Evolutionary conservation across 1,140 invertebrate genomes (phyloP).

Genomic region (Drosophila ambigua): DNA sequence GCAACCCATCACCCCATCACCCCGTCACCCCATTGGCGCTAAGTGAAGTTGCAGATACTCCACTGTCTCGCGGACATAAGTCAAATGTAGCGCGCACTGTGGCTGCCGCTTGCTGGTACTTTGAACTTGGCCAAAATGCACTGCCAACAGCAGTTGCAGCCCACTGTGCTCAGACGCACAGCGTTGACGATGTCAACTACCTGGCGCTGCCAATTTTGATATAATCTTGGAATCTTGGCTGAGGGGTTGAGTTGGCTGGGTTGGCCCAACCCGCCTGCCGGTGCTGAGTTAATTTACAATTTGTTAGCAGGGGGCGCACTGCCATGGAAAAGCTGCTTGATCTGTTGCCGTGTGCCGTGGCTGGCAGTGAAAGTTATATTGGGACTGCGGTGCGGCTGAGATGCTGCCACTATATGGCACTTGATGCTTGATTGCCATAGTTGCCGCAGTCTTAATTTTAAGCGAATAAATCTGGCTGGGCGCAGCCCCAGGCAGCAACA

Average conservation of each 20-base stretch:
- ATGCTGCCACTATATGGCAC: not conserved
- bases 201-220: constrained; percentile 36
- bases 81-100: too few species aligned
- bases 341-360: not conserved
- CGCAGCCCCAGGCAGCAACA: too few species aligned
- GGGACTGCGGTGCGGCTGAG: not conserved
- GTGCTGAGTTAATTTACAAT: constrained; percentile 43
- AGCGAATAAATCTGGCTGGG: too few species aligned
- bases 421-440: not conserved
- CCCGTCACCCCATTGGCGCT: too few species aligned
- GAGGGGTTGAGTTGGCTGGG: not conserved
- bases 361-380: constrained; percentile 31
- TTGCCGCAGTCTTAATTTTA: not conserved
- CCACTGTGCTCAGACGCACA: not conserved
- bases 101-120: too few species aligned
- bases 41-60: too few species aligned
- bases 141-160: constrained; percentile 4
- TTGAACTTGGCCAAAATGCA: not conserved
- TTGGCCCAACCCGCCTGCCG: not conserved
- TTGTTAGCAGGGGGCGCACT: constrained; percentile 21
- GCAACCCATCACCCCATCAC: too few species aligned
- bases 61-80: too few species aligned
- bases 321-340: constrained; percentile 12
- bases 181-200: constrained; percentile 34
- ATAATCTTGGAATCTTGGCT: constrained; percentile 17